Conservation (phyloP, 23 tunicate species). For the Styela clava region DNA sequence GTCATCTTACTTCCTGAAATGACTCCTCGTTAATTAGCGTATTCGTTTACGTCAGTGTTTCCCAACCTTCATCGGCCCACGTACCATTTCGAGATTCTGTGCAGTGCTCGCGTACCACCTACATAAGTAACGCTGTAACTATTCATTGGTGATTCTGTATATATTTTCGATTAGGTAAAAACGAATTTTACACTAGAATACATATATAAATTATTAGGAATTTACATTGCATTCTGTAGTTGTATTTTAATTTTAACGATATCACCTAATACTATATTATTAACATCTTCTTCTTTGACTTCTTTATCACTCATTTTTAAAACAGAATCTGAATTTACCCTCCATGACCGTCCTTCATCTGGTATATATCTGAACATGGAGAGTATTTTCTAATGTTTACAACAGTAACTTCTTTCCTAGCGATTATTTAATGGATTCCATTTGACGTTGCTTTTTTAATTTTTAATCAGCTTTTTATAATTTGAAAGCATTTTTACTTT, state of each 20-base stretch:
- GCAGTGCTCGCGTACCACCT: too few relatives aligned
- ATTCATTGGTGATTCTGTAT: too few relatives aligned
- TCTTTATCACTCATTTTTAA: neutral
- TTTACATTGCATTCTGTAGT: too few relatives aligned
- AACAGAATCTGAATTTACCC: slow-evolving; percentile 18
- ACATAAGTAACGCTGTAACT: too few relatives aligned
- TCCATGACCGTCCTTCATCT: neutral
- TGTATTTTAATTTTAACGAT: slow-evolving; percentile 24
- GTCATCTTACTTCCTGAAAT: too few relatives aligned
- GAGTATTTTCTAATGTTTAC: neutral
- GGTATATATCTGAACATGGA: neutral
- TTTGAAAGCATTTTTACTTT: slow-evolving; percentile 7
- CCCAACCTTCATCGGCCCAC: too few relatives aligned
- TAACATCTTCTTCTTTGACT: slow-evolving; percentile 5
- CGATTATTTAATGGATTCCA: slow-evolving; percentile 16
- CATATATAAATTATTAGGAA: too few relatives aligned
- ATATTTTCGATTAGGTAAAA: too few relatives aligned
- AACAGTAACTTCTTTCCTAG: slow-evolving; percentile 14
- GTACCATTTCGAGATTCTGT: too few relatives aligned
- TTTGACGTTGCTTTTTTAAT: neutral
- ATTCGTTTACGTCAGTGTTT: too few relatives aligned
- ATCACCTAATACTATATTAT: neutral
- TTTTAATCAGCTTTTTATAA: slow-evolving; percentile 6
- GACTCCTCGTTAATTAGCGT: too few relatives aligned
- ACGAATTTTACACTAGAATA: too few relatives aligned